phyloP scores from a whole-genome alignment of 2,797 vertebrate genomes.

The Mionectes olivaceus region DNA sequence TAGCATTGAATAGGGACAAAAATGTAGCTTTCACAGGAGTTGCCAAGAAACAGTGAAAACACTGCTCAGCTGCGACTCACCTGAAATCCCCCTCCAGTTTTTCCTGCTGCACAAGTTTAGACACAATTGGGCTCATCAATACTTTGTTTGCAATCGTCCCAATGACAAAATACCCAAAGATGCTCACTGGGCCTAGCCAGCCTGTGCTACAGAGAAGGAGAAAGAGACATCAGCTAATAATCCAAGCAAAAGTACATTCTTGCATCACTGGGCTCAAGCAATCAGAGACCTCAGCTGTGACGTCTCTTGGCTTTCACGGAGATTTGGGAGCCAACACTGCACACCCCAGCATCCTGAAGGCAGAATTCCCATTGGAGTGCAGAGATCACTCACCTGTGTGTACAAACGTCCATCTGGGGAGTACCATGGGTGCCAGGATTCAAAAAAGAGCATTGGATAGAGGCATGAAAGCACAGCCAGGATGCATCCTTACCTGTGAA shows the following conservation, averaged over 20 bases:
- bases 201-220: conserved; percentile 85
- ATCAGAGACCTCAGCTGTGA: background rate
- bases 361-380: background rate
- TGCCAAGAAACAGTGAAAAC: background rate
- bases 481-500: conserved; percentile 81
- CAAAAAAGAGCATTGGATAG: background rate
- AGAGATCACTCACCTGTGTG: background rate
- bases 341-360: background rate
- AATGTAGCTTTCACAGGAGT: background rate
- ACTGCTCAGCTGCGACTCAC: conserved; percentile 69
- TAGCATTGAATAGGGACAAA: background rate
- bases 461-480: background rate
- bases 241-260: background rate
- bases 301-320: background rate
- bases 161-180: conserved; percentile 92
- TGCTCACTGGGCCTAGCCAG: conserved; percentile 92
- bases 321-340: background rate
- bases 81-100: conserved; percentile 98
- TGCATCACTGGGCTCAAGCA: background rate
- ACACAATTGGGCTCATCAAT: conserved; percentile 93
- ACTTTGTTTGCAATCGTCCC: conserved; percentile 91
- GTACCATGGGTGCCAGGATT: background rate
- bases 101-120: conserved; percentile 92
- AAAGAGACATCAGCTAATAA: background rate
- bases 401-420: background rate